phyloP scores from a whole-genome alignment of 2,797 vertebrate species.

The Cryptoprocta ferox region DNA sequence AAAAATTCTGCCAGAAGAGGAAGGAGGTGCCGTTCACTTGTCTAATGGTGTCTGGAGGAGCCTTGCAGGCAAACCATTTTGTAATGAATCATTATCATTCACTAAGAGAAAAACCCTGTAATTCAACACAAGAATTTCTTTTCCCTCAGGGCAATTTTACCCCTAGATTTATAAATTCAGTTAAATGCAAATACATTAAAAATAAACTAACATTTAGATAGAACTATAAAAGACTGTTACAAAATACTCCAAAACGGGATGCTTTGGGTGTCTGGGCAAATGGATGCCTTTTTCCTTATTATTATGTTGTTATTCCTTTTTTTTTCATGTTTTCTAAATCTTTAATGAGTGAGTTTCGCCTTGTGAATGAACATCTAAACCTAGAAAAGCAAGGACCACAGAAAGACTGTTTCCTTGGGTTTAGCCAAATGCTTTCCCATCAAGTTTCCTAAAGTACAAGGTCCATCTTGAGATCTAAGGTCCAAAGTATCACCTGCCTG shows the following conservation, averaged over 20 bases:
- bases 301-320: too few relatives aligned
- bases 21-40: background rate
- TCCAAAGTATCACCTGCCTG: background rate
- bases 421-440: background rate
- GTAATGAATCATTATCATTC: conserved; percentile 48
- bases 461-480: background rate
- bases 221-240: conserved; percentile 22
- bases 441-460: background rate
- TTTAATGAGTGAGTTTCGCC: background rate
- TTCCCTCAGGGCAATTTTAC: conserved; percentile 40
- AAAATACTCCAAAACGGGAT: conserved; percentile 2
- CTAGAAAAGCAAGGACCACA: background rate
- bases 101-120: conserved; percentile 46
- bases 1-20: background rate
- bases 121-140: conserved; percentile 56
- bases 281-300: background rate
- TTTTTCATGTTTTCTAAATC: background rate
- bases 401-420: background rate
- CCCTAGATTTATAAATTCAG: background rate
- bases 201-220: conserved; percentile 51
- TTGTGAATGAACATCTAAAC: background rate
- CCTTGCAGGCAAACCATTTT: conserved; percentile 60
- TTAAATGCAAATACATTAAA: conserved; percentile 58
- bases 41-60: conserved; percentile 25
- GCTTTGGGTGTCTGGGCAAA: conserved; percentile 2